Base-by-base conservation (phyloP, 2,113 vertebrate species). In the Clupea harengus region DNA sequence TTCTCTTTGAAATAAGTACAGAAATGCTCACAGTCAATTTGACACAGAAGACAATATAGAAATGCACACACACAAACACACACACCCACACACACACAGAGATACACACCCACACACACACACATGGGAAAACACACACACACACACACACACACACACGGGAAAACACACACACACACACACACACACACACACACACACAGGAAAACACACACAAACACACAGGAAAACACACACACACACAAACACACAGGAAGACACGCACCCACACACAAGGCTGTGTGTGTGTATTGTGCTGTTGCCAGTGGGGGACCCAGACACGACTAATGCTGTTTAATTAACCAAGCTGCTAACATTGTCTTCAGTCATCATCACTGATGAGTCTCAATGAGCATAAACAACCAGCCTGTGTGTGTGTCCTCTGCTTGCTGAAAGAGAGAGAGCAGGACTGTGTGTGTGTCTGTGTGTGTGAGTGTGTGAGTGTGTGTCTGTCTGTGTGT, bases 291-390 rank as follows among this genome's bases (percentile, higher is more conserved):
- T 13, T 72, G 64, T 72, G 64, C 60, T 67, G 9, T 28, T 54
- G 13, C 17, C 52, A 54, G n/a, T 28, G 11, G n/a, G 64, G 64
- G 64, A 13, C n/a, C 64, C 10, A 72, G n/a, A 10, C 64, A 72
- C 7, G 10, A 13, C 64, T 72, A 72, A 72, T 72, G 64, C 64
- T 28, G 64, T 86, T 88, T 88, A 90, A 90, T 90, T 88, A 90
- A 83, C 89, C 89, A 90, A 90, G 89, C 89, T 90, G 89, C 87
- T 85, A 90, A 83, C 85, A 88, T 72, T 72, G 86, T 47, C 84
- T 81, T 88, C 86, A 88, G 88, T 90, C 84, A 87, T 28, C 64
- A 28, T 25, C 64, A 28, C 25, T 72, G 64, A 72, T 18, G 47
- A 54, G 80, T 39, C 47, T 81, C 72, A 85, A 86, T 60, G 44